phyloP scores from a whole-genome alignment of 2,888 invertebrate genomes.

The Linnaemya tessellans region DNA sequence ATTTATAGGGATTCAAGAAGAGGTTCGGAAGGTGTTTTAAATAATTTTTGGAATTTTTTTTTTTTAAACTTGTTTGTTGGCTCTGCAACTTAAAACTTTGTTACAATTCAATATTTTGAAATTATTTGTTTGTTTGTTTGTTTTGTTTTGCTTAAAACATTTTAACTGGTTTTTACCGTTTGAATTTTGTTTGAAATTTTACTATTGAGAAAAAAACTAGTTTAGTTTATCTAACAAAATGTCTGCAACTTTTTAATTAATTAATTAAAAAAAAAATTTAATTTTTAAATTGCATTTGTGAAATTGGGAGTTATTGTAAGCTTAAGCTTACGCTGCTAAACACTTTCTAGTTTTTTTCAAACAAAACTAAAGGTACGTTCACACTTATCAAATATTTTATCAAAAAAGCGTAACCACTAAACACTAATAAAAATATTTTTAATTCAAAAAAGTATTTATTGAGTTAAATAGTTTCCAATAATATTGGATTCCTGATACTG shows the following conservation, averaged over 20 bases:
- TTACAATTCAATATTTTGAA: background rate
- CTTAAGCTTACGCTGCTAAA: no score
- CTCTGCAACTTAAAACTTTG: background rate
- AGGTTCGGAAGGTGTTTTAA: background rate
- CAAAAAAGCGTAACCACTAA: no score
- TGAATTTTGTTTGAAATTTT: background rate
- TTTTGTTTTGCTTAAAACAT: background rate
- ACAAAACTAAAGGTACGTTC: no score
- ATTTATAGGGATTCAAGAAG: background rate
- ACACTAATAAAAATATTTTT: no score
- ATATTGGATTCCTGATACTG: no score
- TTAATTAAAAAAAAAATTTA: background rate
- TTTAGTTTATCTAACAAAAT: background rate
- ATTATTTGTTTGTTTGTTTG: background rate
- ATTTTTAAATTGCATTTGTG: no score
- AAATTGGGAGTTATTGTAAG: no score
- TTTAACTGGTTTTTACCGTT: background rate
- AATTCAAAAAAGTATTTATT: no score
- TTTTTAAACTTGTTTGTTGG: slow-evolving; percentile 1
- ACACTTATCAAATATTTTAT: no score
- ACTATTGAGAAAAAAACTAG: background rate
- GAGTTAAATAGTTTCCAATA: no score
- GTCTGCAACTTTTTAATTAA: background rate
- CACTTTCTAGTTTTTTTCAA: no score
- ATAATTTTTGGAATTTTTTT: background rate